Percentiles rank a stretch among this genome's conserved stretches.
Conservation (phyloP, 1,140 invertebrate species). For the Micrasema longulum region DNA sequence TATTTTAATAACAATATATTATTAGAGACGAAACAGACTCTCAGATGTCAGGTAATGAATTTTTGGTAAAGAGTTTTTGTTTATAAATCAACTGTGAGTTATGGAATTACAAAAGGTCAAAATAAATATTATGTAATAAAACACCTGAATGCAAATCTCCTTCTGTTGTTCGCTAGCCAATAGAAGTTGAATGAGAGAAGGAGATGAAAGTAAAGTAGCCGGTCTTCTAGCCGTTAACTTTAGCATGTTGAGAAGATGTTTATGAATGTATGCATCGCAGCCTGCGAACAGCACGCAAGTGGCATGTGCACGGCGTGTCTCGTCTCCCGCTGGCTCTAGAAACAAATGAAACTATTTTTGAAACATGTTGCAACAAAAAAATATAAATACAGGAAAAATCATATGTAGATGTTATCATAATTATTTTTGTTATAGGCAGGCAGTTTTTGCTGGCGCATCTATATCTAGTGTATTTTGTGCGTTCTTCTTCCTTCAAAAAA, state of each 20-base stretch:
- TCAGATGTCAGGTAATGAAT: too few relatives aligned
- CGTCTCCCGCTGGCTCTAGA: conserved; percentile 24
- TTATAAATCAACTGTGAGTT: too few relatives aligned
- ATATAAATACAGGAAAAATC: background rate
- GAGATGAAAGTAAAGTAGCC: conserved; percentile 27
- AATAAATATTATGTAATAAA: too few relatives aligned
- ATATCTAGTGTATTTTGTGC: background rate
- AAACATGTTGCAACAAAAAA: too few relatives aligned
- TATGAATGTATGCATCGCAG: background rate
- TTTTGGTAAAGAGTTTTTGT: too few relatives aligned
- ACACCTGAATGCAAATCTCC: conserved; percentile 41
- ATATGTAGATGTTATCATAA: background rate
- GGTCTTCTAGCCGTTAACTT: conserved; percentile 16
- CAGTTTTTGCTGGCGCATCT: too few relatives aligned
- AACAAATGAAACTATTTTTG: background rate
- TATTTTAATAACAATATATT: too few relatives aligned
- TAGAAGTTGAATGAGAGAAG: conserved; percentile 43
- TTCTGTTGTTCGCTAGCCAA: conserved; percentile 35
- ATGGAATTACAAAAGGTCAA: background rate
- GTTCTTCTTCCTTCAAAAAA: too few relatives aligned
- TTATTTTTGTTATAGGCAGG: background rate
- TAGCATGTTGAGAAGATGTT: conserved; percentile 6
- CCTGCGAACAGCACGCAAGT: conserved; percentile 16
- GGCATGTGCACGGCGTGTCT: conserved; percentile 25
- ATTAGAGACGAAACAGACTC: too few relatives aligned